phyloP scores from a whole-genome alignment of 2,113 vertebrate species.

The Bombycilla garrulus region DNA sequence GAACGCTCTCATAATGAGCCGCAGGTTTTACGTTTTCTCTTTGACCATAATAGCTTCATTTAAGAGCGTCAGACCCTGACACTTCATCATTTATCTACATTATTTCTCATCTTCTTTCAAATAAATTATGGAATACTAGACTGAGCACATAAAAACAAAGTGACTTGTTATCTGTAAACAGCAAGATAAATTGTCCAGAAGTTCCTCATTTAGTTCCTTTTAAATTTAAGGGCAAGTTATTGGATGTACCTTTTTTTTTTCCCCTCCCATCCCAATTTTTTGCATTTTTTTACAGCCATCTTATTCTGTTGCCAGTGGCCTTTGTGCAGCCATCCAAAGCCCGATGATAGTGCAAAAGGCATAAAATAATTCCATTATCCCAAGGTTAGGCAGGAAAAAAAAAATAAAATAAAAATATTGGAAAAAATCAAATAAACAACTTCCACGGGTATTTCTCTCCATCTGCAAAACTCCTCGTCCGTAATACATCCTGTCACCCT shows the following conservation, averaged over 20 bases:
- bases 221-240: constrained; percentile 82
- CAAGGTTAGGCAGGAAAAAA: constrained; percentile 64
- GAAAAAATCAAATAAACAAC: constrained; percentile 74
- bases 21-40: constrained; percentile 87
- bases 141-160: constrained; percentile 90
- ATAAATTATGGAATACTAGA: constrained; percentile 91
- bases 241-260: constrained; percentile 70
- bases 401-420: neutral
- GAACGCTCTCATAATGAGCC: constrained; percentile 91
- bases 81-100: constrained; percentile 92
- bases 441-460: constrained; percentile 64
- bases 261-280: constrained; percentile 53
- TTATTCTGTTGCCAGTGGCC: constrained; percentile 80
- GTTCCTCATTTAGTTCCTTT: constrained; percentile 83
- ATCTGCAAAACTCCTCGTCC: constrained; percentile 64
- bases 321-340: constrained; percentile 77
- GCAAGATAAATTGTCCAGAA: constrained; percentile 88
- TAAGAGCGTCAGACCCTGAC: constrained; percentile 90
- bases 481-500: constrained; percentile 73
- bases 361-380: constrained; percentile 82
- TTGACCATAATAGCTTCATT: constrained; percentile 90
- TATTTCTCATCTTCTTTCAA: constrained; percentile 92
- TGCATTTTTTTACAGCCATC: constrained; percentile 79
- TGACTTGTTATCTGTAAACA: constrained; percentile 90
- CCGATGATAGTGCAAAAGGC: constrained; percentile 74